A percentile compares a stretch with the other conserved stretches of the same genome.
Conservation (phyloP, 2,888 invertebrate species). For the Cheilosia variabilis region DNA sequence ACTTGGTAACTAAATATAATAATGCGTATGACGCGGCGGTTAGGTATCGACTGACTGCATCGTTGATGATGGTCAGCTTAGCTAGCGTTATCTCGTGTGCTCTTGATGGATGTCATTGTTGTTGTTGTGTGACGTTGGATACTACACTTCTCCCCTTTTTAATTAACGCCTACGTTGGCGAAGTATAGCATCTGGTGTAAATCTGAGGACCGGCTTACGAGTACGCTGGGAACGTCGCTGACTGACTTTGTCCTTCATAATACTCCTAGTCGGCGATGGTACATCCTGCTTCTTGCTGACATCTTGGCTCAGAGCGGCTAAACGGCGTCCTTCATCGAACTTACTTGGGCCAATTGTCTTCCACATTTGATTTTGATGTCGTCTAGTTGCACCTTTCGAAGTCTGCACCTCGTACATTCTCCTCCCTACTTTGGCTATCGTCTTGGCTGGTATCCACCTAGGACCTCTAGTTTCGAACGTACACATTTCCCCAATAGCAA, state of each 20-base stretch:
- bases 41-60: not conserved
- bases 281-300: no score
- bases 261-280: not conserved
- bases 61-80: not conserved
- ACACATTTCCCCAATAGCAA: no score
- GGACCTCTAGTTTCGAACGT: no score
- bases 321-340: slow-evolving; percentile 7
- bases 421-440: not conserved
- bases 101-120: not conserved
- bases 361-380: slow-evolving; percentile 36
- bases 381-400: slow-evolving; percentile 7
- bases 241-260: not conserved
- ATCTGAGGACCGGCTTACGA: slow-evolving; percentile 13
- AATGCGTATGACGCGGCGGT: not conserved
- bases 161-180: slow-evolving; percentile 22
- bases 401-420: not conserved
- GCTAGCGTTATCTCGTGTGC: not conserved
- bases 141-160: not conserved
- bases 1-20: no score
- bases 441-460: no score
- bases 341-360: slow-evolving; percentile 5
- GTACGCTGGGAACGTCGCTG: slow-evolving; percentile 5
- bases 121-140: not conserved
- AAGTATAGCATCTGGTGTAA: slow-evolving; percentile 2
- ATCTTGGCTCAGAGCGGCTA: no score